Base-by-base conservation (phyloP, 2,797 vertebrate species). In the Pachyuromys duprasi region DNA sequence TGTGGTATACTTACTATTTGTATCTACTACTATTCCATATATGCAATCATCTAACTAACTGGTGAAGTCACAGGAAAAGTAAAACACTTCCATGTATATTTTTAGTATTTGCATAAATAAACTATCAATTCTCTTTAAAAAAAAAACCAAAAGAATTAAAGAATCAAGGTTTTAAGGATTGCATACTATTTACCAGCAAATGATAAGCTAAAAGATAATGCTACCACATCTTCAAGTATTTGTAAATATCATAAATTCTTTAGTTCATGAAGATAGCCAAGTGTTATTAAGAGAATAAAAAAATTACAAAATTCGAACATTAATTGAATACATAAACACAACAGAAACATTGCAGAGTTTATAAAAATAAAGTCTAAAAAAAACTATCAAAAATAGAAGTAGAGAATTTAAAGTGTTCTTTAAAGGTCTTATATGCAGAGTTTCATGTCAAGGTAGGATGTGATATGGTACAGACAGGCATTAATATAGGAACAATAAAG, bases 41-140 rank as follows among this genome's bases (percentile, higher is more conserved):
- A 87, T 39, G 15, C 78, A 75, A 53, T 72, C 60, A 82, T 3
- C 18, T 89, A 82, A 67, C 72, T 84, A 78, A 79, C 0, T 62
- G 20, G 15, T 78, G 11, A 94, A n/a, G n/a, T 36, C 15, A 57
- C 87, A 72, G 39, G 22, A 62, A 94, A 91, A 88, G 53, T 28
- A 15, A 82, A 93, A 91, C 18, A 70, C 22, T 95, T 87, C 8
- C 6, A 72, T 65, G 14, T 81, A 88, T 89, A 88, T 96, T 72
- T 42, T 89, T 90, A 75, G 31, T 63, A 88, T 93, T 89, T 80
- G 62, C 69, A 5, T 78, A 33, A 87, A 3, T 86, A 42, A 87
- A 84, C 17, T 95, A 45, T 82, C 84, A 39, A 53, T 70, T 72
- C 33, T 70, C 49, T 36, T 70, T 49, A 70, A n/a, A 70, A 31